Evolutionary conservation across 2,113 vertebrate genomes (phyloP).

Genomic region (Ceyx melanurus): DNA sequence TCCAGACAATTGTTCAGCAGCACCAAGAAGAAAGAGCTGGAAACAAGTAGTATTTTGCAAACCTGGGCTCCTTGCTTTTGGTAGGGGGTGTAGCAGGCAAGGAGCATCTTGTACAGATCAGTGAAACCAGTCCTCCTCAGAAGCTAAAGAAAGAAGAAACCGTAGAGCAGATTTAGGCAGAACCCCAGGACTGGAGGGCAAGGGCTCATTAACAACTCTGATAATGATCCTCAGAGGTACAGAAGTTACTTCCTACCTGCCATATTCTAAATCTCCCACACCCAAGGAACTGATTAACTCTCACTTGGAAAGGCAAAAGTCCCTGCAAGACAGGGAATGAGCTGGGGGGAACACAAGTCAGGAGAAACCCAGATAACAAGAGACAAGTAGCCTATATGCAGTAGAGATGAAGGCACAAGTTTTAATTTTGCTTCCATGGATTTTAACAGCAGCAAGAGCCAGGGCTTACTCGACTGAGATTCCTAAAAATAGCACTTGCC

Average conservation of each 20-base stretch:
- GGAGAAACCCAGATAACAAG: not conserved
- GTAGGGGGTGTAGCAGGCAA: not conserved
- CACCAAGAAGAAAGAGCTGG: not conserved
- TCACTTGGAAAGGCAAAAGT: slow-evolving; percentile 23
- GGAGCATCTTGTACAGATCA: not conserved
- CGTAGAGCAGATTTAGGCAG: not conserved
- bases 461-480: slow-evolving; percentile 58
- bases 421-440: slow-evolving; percentile 63
- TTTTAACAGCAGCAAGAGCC: slow-evolving; percentile 58
- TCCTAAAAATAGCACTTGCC: slow-evolving; percentile 73
- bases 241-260: not conserved
- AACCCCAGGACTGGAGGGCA: not conserved
- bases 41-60: not conserved
- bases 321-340: not conserved
- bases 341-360: not conserved
- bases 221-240: not conserved
- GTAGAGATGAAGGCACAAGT: slow-evolving; percentile 21
- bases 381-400: slow-evolving; percentile 28
- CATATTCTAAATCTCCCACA: not conserved
- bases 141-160: not conserved
- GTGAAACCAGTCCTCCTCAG: not conserved
- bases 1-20: not conserved
- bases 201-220: not conserved
- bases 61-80: not conserved
- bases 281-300: slow-evolving; percentile 40